A percentile compares a stretch with the other conserved stretches of the same genome.
phyloP scores from a whole-genome alignment of 2,113 vertebrate genomes.

The Solea senegalensis region DNA sequence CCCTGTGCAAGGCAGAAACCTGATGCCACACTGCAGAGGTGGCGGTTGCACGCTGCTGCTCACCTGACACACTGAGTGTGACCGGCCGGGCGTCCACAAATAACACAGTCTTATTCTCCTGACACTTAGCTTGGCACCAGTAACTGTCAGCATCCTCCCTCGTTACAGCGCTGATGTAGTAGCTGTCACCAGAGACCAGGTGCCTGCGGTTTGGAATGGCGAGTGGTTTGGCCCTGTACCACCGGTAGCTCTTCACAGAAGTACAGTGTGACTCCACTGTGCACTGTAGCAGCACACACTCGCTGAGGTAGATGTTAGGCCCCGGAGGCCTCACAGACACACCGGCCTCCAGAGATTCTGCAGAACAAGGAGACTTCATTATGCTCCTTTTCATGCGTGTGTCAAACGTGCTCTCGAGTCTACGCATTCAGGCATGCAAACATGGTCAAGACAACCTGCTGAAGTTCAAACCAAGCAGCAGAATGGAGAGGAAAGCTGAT shows the following conservation, averaged over 20 bases:
- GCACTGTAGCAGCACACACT: slow-evolving; percentile 63
- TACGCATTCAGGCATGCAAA: too few species aligned
- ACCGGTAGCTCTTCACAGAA: slow-evolving; percentile 35
- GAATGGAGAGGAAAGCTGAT: too few species aligned
- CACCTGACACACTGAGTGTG: slow-evolving; percentile 66
- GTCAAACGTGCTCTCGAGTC: neutral
- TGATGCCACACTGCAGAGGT: slow-evolving; percentile 11
- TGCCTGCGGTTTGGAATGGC: slow-evolving; percentile 35
- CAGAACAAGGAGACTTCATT: slow-evolving; percentile 1
- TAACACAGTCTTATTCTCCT: slow-evolving; percentile 15
- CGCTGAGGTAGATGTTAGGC: slow-evolving; percentile 58
- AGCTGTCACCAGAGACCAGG: slow-evolving; percentile 50
- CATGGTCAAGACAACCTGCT: too few species aligned
- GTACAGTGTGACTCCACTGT: slow-evolving; percentile 29
- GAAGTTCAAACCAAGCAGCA: too few species aligned
- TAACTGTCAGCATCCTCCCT: slow-evolving; percentile 55
- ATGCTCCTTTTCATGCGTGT: neutral
- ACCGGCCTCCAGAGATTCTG: slow-evolving; percentile 39
- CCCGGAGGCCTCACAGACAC: slow-evolving; percentile 63
- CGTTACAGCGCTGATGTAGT: slow-evolving; percentile 58
- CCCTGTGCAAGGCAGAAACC: slow-evolving; percentile 4
- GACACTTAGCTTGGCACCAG: slow-evolving; percentile 51
- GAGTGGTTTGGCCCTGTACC: slow-evolving; percentile 40
- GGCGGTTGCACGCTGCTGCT: slow-evolving; percentile 13
- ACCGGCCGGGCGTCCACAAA: slow-evolving; percentile 1